Conservation (phyloP, 2,113 vertebrate species). For the Emydura subglobosa region DNA sequence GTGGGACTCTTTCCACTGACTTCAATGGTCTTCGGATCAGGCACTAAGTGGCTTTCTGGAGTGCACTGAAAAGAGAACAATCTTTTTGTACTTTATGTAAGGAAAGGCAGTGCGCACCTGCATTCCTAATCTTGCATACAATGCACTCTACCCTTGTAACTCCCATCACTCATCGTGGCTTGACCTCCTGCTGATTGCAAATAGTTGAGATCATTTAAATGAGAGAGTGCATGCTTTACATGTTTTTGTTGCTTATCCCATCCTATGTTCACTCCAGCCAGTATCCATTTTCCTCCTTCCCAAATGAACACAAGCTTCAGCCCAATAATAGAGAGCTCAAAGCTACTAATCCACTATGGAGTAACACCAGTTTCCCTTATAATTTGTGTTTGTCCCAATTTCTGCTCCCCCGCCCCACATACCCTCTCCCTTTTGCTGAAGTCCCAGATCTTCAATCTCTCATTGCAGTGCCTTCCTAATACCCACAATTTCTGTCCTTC, state of each 20-base stretch:
- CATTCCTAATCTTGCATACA: background rate
- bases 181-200: background rate
- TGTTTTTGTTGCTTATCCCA: background rate
- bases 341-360: background rate
- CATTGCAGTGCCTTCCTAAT: background rate
- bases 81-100: background rate
- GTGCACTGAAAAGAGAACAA: background rate
- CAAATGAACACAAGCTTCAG: background rate
- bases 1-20: background rate
- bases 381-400: background rate
- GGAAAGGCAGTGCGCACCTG: background rate
- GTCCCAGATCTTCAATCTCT: background rate
- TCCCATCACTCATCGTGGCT: background rate
- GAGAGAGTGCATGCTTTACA: background rate
- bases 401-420: background rate
- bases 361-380: background rate
- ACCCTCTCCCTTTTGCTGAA: background rate
- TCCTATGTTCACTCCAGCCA: background rate
- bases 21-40: background rate
- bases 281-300: background rate
- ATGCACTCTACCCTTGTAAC: too few species aligned
- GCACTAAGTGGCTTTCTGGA: background rate
- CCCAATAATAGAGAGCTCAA: background rate
- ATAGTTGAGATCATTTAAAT: background rate
- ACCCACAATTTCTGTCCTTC: background rate